These are phyloP conservation scores for Bettongia penicillata DNA, from an alignment of 2,113 vertebrate genomes.

Conservation along the genomic window DNA sequence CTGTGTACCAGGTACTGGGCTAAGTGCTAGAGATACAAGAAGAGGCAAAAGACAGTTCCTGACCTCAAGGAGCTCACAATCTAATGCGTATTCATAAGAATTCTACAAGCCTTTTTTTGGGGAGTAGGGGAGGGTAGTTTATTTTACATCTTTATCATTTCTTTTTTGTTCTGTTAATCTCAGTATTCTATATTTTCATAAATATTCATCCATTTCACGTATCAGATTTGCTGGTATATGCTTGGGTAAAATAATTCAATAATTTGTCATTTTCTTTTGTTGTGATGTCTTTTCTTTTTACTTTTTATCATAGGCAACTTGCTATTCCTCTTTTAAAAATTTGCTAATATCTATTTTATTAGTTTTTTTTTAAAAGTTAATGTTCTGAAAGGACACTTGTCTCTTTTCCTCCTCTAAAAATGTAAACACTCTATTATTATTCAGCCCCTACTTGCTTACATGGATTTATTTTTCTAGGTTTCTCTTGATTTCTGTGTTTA, in stretches of 20 bases:
- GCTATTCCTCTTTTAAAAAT: neutral
- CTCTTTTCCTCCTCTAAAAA: neutral
- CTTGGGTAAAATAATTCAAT: neutral
- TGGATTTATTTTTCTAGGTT: neutral
- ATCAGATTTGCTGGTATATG: neutral
- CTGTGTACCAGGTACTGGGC: neutral
- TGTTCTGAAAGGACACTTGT: neutral
- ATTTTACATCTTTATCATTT: neutral
- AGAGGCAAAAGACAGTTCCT: neutral
- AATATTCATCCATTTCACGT: neutral
- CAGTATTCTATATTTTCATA: neutral
- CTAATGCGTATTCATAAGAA: neutral
- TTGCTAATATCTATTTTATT: neutral
- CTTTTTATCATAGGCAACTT: neutral
- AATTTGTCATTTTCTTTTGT: neutral
- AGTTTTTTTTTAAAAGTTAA: neutral
- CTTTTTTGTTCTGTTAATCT: neutral
- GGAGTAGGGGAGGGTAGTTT: neutral
- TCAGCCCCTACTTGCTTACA: neutral
- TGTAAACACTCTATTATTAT: neutral
- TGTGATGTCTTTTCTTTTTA: neutral
- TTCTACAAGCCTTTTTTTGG: neutral
- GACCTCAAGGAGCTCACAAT: neutral
- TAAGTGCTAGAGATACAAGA: neutral
- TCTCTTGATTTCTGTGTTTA: neutral